A percentile compares a stretch with the other conserved stretches of the same genome.
phyloP scores from a whole-genome alignment of 2,797 vertebrate genomes.

The Muscicapa comitata region DNA sequence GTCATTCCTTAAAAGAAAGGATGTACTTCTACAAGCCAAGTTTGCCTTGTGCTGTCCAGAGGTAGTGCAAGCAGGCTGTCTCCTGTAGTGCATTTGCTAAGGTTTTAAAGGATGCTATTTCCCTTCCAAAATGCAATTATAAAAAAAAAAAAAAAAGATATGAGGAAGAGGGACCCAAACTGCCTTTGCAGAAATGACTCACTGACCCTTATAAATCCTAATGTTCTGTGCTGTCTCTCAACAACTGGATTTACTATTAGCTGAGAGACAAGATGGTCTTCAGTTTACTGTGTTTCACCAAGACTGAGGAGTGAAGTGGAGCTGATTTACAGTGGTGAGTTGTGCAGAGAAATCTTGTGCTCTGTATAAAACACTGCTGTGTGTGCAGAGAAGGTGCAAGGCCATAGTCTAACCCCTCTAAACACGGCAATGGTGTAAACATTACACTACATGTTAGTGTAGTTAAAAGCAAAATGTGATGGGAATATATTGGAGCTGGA shows the following conservation, averaged over 20 bases:
- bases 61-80: neutral
- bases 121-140: neutral
- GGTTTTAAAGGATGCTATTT: neutral
- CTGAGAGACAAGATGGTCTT: neutral
- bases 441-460: neutral
- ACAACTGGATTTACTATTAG: neutral
- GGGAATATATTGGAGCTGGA: neutral
- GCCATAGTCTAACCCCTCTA: neutral
- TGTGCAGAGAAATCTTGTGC: neutral
- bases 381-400: neutral
- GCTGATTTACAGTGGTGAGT: neutral
- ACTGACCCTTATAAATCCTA: neutral
- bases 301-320: neutral
- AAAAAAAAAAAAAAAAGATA: no score
- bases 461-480: neutral
- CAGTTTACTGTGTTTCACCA: neutral
- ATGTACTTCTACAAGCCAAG: neutral
- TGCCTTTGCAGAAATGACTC: neutral
- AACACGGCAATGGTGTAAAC: neutral
- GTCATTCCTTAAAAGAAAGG: neutral
- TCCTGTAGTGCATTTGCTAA: neutral
- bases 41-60: neutral
- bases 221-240: neutral
- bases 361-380: neutral
- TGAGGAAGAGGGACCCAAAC: neutral